These are phyloP conservation scores for Micropoecilia bifurca DNA, from an alignment of 2,797 vertebrate genomes.

Conservation along the genomic window DNA sequence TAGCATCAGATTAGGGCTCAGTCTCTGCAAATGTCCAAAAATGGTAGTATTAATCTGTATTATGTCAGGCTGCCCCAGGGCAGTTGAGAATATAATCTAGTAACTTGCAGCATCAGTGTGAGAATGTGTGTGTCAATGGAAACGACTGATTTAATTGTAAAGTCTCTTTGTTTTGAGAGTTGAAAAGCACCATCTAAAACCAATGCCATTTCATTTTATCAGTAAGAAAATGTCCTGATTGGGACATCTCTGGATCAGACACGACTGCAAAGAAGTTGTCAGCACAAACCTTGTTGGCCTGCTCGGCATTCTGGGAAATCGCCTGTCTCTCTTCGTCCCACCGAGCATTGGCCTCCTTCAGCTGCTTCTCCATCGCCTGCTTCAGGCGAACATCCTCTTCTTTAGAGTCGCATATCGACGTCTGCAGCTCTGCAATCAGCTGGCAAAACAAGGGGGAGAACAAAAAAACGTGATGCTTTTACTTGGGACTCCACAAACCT, in stretches of 20 bases:
- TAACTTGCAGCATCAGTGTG: too few relatives aligned
- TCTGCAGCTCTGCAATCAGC: conserved; percentile 89
- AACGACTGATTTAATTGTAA: too few relatives aligned
- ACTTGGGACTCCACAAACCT: background rate
- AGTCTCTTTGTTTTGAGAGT: too few relatives aligned
- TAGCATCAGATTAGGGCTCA: background rate
- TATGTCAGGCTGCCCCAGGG: too few relatives aligned
- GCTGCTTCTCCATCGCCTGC: conserved; percentile 79
- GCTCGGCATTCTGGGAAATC: conserved; percentile 78
- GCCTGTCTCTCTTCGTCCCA: conserved; percentile 89
- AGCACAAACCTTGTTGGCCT: conserved; percentile 69
- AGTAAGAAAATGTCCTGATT: background rate
- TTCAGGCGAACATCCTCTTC: conserved; percentile 85
- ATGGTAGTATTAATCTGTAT: background rate
- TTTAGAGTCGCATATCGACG: conserved; percentile 79
- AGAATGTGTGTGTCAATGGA: too few relatives aligned
- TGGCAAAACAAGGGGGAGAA: conserved; percentile 56
- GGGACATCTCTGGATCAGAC: background rate
- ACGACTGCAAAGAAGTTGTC: background rate
- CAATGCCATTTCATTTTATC: too few relatives aligned
- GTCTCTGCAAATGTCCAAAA: background rate
- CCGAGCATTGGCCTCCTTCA: conserved; percentile 81
- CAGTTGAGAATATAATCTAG: too few relatives aligned
- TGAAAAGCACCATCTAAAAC: too few relatives aligned
- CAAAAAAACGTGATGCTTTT: background rate